phyloP scores from a whole-genome alignment of 2,113 vertebrate genomes.

The Elaphurus davidianus region DNA sequence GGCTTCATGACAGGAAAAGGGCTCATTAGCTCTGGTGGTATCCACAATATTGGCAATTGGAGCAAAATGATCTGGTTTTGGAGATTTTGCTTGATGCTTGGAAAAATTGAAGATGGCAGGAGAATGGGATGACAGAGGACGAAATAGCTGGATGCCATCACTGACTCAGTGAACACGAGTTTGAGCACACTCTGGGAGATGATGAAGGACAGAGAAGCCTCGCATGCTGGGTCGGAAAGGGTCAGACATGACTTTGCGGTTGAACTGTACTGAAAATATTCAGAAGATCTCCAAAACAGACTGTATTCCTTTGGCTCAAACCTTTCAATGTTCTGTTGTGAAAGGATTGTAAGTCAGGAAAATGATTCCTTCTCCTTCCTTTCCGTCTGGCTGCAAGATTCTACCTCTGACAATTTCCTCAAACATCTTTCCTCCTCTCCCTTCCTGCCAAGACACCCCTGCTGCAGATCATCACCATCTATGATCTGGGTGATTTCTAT shows the following conservation, averaged over 20 bases:
- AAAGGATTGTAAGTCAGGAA: background rate
- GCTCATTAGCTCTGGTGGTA: background rate
- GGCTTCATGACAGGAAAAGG: background rate
- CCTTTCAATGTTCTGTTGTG: background rate
- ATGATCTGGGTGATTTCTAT: accelerated
- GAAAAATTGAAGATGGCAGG: background rate
- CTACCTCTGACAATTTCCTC: background rate
- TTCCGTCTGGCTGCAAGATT: too few species aligned
- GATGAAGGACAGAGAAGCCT: background rate
- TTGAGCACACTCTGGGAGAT: background rate
- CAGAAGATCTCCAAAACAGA: background rate
- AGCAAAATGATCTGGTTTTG: background rate
- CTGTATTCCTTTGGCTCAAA: background rate
- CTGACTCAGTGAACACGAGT: background rate
- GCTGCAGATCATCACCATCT: background rate
- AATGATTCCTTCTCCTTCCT: background rate
- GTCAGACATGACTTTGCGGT: accelerated
- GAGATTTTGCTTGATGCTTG: background rate
- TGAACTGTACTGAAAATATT: background rate
- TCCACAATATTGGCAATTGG: accelerated
- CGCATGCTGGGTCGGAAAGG: accelerated
- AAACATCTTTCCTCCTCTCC: background rate
- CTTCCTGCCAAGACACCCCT: background rate
- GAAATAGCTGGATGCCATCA: background rate
- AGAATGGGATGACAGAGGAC: background rate